Conservation (phyloP, 2,113 vertebrate species). For the Prunella himalayana region DNA sequence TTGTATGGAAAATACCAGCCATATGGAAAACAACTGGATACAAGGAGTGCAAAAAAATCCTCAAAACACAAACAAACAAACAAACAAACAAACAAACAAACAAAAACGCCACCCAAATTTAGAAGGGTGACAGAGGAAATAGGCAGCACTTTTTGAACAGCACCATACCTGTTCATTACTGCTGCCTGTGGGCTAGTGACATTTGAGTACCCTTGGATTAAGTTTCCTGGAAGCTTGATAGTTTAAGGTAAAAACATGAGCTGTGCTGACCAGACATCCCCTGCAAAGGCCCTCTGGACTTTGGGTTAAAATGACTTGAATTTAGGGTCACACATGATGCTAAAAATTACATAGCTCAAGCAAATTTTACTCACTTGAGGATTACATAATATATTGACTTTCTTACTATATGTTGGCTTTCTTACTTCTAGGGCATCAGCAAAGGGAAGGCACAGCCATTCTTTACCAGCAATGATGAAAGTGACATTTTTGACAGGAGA, state of each 20-base stretch:
- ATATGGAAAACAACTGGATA: background rate
- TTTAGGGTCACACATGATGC: background rate
- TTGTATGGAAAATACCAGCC: background rate
- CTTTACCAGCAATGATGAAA: background rate
- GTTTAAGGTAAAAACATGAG: slow-evolving; percentile 13
- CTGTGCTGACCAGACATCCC: background rate
- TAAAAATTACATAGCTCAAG: background rate
- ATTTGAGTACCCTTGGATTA: slow-evolving; percentile 16
- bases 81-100: background rate
- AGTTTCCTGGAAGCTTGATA: background rate
- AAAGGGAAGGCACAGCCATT: background rate
- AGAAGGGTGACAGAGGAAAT: background rate
- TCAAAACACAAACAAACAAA: background rate
- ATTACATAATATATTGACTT: background rate
- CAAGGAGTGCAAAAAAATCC: background rate
- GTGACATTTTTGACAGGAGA: background rate
- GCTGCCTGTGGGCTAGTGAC: background rate
- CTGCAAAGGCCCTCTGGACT: background rate
- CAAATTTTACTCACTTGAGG: background rate
- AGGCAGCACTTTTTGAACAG: background rate
- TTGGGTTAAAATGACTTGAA: background rate
- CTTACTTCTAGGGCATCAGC: background rate
- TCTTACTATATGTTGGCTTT: too few species aligned
- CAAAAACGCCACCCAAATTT: rapidly evolving
- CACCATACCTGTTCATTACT: background rate